Conservation (phyloP, 2,113 vertebrate genomes). For the Tautogolabrus adspersus region DNA sequence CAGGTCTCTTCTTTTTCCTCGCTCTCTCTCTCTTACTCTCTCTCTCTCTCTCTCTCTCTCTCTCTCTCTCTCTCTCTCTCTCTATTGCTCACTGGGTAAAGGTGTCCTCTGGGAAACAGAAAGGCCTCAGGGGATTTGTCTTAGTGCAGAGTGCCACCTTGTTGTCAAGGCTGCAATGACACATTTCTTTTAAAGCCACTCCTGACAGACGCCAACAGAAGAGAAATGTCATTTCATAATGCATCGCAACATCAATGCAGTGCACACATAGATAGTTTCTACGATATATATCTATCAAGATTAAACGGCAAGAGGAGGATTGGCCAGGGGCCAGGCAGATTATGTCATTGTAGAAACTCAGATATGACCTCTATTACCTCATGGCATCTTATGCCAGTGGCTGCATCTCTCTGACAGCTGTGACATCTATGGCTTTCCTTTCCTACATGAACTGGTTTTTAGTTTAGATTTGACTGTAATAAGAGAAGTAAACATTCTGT, state of each 20-base stretch:
- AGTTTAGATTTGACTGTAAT: neutral
- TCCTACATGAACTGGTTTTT: slow-evolving; percentile 16
- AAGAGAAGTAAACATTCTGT: slow-evolving; percentile 14
- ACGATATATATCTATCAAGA: slow-evolving; percentile 50
- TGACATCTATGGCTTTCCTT: slow-evolving; percentile 7
- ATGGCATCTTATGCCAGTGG: slow-evolving; percentile 20
- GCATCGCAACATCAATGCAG: slow-evolving; percentile 54
- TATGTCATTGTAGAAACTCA: slow-evolving; percentile 44
- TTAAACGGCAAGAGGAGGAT: slow-evolving; percentile 49
- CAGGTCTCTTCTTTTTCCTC: slow-evolving; percentile 11
- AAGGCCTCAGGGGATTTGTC: slow-evolving; percentile 84
- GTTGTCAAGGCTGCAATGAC: slow-evolving; percentile 86
- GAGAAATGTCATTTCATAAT: slow-evolving; percentile 56
- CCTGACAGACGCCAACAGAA: slow-evolving; percentile 63
- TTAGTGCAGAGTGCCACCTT: slow-evolving; percentile 89
- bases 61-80: slow-evolving; percentile 9
- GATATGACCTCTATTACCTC: slow-evolving; percentile 38
- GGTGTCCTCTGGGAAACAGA: slow-evolving; percentile 73
- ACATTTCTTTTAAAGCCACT: slow-evolving; percentile 76
- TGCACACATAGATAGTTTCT: slow-evolving; percentile 41
- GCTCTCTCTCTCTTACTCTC: slow-evolving; percentile 8
- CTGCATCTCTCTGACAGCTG: slow-evolving; percentile 21
- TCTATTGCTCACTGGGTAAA: slow-evolving; percentile 52
- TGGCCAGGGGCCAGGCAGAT: slow-evolving; percentile 46
- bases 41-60: slow-evolving; percentile 8